A percentile compares a stretch with the other conserved stretches of the same genome.
These are phyloP conservation scores for Laticauda colubrina DNA, from an alignment of 2,113 vertebrate genomes.

Conservation along the genomic window DNA sequence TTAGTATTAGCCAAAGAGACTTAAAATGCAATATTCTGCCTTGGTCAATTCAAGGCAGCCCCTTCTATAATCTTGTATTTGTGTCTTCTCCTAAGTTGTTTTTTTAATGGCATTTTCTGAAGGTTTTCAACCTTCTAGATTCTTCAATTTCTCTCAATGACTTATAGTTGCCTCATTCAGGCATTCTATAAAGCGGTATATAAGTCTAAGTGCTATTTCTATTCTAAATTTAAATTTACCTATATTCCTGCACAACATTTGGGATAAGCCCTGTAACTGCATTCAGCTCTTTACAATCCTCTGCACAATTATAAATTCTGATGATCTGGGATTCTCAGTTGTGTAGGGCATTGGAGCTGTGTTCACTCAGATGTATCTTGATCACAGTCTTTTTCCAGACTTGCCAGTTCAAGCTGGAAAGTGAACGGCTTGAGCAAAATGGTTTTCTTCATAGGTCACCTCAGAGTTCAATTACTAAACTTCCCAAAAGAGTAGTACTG, in stretches of 20 bases:
- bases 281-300: background rate
- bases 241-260: background rate
- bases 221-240: background rate
- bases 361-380: background rate
- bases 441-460: background rate
- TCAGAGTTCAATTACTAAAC: background rate
- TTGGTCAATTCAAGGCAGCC: background rate
- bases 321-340: background rate
- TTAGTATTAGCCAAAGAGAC: background rate
- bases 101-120: background rate
- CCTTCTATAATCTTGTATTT: rapidly evolving
- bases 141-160: background rate
- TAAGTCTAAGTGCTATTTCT: no score
- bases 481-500: background rate
- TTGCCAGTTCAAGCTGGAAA: background rate
- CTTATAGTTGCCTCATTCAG: background rate
- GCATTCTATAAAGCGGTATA: background rate
- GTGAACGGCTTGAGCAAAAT: background rate
- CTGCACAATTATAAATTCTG: background rate
- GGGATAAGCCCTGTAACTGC: background rate
- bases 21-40: background rate
- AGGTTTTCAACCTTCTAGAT: background rate
- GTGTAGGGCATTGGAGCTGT: background rate
- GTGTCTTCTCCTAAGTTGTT: rapidly evolving
- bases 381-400: background rate